Evolutionary conservation across 2,797 vertebrate genomes (phyloP).

Genomic region (Emydoidea blandingii): DNA sequence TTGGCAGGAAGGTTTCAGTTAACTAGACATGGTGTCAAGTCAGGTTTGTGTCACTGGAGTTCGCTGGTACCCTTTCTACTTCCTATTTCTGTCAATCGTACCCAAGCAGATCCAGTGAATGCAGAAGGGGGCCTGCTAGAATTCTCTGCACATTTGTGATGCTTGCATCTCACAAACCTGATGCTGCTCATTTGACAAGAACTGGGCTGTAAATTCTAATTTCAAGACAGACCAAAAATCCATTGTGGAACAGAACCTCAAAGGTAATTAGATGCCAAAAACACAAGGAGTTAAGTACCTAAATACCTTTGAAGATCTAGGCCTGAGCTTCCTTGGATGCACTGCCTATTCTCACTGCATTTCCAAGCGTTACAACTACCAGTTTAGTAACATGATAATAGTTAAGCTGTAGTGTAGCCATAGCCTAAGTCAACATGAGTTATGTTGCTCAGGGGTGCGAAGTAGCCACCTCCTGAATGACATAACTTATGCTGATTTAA

Average conservation of each 20-base stretch:
- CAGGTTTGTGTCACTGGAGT: background rate
- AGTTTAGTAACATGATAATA: background rate
- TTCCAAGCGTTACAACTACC: no score
- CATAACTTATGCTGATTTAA: no score
- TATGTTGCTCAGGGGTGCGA: no score
- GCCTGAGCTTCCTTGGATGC: background rate
- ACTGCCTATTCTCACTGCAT: background rate
- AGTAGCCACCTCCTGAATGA: no score
- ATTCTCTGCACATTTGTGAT: background rate
- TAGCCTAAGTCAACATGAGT: no score
- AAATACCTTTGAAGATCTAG: background rate
- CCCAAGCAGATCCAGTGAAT: background rate
- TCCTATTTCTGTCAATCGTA: background rate
- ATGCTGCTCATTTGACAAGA: background rate
- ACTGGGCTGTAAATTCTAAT: background rate
- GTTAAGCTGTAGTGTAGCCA: background rate
- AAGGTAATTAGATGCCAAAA: background rate
- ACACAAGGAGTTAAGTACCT: background rate
- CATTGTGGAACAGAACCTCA: background rate
- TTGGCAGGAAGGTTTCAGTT: background rate
- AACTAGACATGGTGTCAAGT: background rate
- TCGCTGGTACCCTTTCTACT: background rate
- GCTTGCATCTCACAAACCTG: background rate
- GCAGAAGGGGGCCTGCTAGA: background rate
- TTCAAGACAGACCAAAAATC: background rate